Percentiles rank a stretch among this genome's conserved stretches.
Evolutionary conservation across 2,888 invertebrate genomes (phyloP).

Genomic region (Polylopha cassiicola): DNA sequence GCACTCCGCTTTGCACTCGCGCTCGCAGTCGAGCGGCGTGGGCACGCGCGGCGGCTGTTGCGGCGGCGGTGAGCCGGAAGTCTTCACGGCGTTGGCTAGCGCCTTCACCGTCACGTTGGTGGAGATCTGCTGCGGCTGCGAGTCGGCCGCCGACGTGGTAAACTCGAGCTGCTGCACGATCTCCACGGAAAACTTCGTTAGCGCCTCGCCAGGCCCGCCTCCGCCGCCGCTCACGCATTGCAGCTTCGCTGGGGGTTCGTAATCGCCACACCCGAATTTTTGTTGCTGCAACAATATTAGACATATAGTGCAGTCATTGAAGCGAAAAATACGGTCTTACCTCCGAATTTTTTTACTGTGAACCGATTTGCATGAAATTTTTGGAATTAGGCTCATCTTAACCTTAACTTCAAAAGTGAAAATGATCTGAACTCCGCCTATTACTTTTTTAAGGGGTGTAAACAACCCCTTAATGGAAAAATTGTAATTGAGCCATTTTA

Average conservation of each 20-base stretch:
- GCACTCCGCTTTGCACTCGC: conserved; percentile 87
- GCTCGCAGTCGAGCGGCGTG: conserved; percentile 88
- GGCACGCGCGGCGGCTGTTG: conserved; percentile 80
- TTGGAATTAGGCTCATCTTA: no score
- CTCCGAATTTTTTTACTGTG: no score
- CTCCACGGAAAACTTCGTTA: conserved; percentile 91
- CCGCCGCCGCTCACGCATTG: conserved; percentile 71
- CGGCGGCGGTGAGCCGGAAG: conserved; percentile 61
- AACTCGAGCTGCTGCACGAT: conserved; percentile 95
- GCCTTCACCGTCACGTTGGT: conserved; percentile 94
- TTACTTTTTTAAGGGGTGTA: no score
- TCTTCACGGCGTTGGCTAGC: conserved; percentile 70
- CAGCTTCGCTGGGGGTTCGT: conserved; percentile 87
- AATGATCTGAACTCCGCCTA: no score
- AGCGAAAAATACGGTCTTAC: no score
- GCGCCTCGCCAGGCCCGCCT: conserved; percentile 70
- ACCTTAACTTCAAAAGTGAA: no score
- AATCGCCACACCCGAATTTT: conserved; percentile 85
- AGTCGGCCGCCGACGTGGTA: conserved; percentile 90
- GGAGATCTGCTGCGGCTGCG: conserved; percentile 92
- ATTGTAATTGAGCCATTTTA: no score
- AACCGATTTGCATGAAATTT: no score
- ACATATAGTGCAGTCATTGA: conserved; percentile 25
- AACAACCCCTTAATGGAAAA: no score
- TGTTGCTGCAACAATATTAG: conserved; percentile 82